Percentiles rank a stretch among this genome's conserved stretches.
Conservation (phyloP, 2,888 invertebrate genomes). For the Dynastes hyllus region DNA sequence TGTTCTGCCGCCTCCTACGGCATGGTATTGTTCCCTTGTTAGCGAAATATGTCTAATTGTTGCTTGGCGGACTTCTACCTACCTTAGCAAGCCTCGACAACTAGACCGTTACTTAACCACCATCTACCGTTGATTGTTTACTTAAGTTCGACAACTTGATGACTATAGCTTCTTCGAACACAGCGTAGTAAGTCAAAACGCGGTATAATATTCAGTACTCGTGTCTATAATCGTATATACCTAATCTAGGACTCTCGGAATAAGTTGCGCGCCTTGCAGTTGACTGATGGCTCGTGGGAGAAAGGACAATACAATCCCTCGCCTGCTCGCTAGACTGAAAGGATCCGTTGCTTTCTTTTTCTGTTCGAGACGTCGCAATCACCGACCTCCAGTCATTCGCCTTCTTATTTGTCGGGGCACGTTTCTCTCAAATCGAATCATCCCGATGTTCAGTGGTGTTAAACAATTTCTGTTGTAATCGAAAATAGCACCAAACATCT, state of each 20-base stretch:
- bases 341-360: neutral
- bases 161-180: too few species aligned
- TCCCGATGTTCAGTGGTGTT: constrained; percentile 26
- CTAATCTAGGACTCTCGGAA: constrained; percentile 26
- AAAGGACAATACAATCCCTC: constrained; percentile 33
- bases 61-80: too few species aligned
- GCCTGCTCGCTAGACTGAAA: constrained; percentile 41
- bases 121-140: too few species aligned
- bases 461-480: constrained; percentile 40
- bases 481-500: constrained; percentile 31
- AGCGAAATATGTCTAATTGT: too few species aligned
- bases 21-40: too few species aligned
- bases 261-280: constrained; percentile 4
- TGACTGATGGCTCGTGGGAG: constrained; percentile 18
- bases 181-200: too few species aligned
- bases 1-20: too few species aligned
- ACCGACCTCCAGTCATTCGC: constrained; percentile 38
- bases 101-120: too few species aligned
- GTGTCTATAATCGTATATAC: constrained; percentile 32
- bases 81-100: too few species aligned
- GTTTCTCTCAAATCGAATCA: constrained; percentile 41
- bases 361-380: constrained; percentile 44
- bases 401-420: constrained; percentile 44
- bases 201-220: neutral
- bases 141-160: too few species aligned